phyloP scores from a whole-genome alignment of 2,113 vertebrate species.

The Gallinago jamesoni region DNA sequence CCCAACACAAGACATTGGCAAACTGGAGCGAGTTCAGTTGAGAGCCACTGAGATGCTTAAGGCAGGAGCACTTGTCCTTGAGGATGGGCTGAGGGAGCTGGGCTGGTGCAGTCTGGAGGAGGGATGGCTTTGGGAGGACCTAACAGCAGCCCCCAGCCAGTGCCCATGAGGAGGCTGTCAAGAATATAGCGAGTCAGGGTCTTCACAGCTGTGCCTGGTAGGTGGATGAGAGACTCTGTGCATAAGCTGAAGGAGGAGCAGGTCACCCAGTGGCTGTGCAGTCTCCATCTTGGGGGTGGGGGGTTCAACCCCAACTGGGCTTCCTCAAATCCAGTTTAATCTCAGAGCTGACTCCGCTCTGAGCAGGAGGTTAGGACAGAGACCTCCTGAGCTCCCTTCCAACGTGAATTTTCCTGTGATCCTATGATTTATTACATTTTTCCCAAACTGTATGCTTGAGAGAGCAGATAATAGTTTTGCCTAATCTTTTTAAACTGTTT shows the following conservation, averaged over 20 bases:
- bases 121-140: neutral
- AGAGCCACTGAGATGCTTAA: neutral
- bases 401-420: neutral
- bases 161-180: neutral
- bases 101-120: neutral
- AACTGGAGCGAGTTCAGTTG: neutral
- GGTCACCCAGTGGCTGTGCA: neutral
- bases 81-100: neutral
- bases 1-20: neutral
- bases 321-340: neutral
- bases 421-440: neutral
- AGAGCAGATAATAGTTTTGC: neutral
- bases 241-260: neutral
- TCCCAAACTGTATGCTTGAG: neutral
- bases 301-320: neutral
- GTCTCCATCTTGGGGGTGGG: neutral
- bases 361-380: neutral
- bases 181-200: neutral
- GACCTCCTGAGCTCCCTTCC: neutral
- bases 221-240: neutral
- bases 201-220: neutral
- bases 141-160: neutral
- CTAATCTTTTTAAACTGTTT: neutral
- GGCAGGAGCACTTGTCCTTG: neutral
- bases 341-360: neutral